Evolutionary conservation across 2,888 invertebrate genomes (phyloP), one percentile per base, ranked within the genome.

Genomic region (Marasmarcha lunaedactyla): DNA sequence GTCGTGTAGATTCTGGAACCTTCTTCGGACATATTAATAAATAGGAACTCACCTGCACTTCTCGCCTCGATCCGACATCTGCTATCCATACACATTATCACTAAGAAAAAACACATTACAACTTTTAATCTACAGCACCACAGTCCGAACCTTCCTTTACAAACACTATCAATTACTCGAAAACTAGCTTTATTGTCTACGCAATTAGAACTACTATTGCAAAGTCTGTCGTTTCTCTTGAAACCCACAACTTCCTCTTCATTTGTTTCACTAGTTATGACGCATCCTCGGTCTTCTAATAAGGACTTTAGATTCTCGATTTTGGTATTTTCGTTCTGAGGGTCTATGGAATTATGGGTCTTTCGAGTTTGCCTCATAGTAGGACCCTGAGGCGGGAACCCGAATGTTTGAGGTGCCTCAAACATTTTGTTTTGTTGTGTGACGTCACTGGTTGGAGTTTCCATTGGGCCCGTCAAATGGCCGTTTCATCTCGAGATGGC

Each of bases 41-140:
- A n/a, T n/a, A n/a, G 7, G 35, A 27, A 59, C 81, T 71, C 39
- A 83, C 83, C 83, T 81, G 79, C 66, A 73, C 70, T 79, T 42
- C 78, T 74, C 46, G 73, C 79, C 43, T 71, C 68, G 15, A 59
- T 71, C 40, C 59, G 58, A 51, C 65, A 51, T 46, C 63, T 60
- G 49, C 58, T 55, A 46, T 72, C 69, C 57, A 70, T 55, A 51
- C 69, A 58, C 49, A 71, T 54, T 49, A 60, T 60, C 58, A 76
- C 61, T 63, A 70, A 63, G 54, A 78, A 62, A 61, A 77, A 60
- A 57, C 70, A 64, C 63, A 74, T 54, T 48, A 76, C 57, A 49
- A 70, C 70, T 67, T 73, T 79, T 63, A 72, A 63, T 61, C 76
- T 72, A 60, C 61, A 76, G 69, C 71, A 77, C 69, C 76, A 68